phyloP scores from a whole-genome alignment of 2,797 vertebrate species.

The Caiman crocodilus region DNA sequence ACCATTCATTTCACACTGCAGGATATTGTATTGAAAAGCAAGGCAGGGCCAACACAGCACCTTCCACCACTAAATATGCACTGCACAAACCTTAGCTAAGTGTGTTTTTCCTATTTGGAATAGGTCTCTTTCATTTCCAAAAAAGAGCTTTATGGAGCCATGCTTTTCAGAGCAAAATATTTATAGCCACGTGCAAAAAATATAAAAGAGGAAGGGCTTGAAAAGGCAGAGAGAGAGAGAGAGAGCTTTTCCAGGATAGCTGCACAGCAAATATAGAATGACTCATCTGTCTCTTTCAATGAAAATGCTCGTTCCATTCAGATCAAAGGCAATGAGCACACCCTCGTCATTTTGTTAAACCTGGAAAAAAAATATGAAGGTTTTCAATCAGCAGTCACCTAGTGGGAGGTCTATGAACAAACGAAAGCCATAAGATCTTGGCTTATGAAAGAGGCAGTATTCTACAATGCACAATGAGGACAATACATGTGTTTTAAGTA shows the following conservation, averaged over 20 bases:
- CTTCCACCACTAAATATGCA: conserved; percentile 66
- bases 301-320: conserved; percentile 68
- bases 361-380: conserved; percentile 72
- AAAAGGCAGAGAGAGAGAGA: conserved; percentile 45
- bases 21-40: conserved; percentile 77
- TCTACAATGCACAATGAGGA: conserved; percentile 63
- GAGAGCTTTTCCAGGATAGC: conserved; percentile 61
- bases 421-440: conserved; percentile 68
- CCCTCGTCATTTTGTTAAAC: conserved; percentile 65
- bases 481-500: background rate
- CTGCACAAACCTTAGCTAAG: conserved; percentile 73
- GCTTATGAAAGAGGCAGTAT: conserved; percentile 51
- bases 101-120: conserved; percentile 78
- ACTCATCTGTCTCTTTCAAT: conserved; percentile 68
- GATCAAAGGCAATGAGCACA: conserved; percentile 70
- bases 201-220: conserved; percentile 21
- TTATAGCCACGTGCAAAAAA: conserved; percentile 48
- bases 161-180: conserved; percentile 50
- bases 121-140: conserved; percentile 66
- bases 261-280: conserved; percentile 27
- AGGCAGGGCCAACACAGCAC: conserved; percentile 66
- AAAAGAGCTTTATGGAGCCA: conserved; percentile 34
- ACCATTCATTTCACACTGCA: conserved; percentile 77
- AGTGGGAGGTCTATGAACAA: conserved; percentile 75
- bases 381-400: conserved; percentile 70